Conservation (phyloP, 2,797 vertebrate species). For the Liasis olivaceus region DNA sequence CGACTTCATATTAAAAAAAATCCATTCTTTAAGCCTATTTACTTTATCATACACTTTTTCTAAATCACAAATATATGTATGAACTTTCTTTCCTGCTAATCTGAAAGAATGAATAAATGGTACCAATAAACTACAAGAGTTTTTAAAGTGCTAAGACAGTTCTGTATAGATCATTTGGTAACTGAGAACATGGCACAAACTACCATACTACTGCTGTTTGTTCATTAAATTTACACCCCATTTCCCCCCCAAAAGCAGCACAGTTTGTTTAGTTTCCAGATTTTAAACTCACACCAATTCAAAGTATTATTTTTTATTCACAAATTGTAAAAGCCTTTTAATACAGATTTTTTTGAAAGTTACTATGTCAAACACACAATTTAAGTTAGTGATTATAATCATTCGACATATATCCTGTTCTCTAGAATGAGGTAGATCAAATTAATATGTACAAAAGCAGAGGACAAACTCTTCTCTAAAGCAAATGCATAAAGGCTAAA, state of each 20-base stretch:
- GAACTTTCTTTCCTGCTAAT: neutral
- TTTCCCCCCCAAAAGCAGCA: neutral
- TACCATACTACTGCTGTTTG: neutral
- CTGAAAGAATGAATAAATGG: neutral
- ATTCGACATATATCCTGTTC: neutral
- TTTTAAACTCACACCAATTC: neutral
- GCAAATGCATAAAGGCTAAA: neutral
- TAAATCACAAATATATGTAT: neutral
- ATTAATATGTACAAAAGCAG: neutral
- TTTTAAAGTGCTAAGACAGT: neutral
- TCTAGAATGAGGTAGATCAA: neutral
- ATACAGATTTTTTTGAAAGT: neutral
- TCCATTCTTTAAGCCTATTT: neutral
- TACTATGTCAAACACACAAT: neutral
- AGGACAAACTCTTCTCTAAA: neutral
- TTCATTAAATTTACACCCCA: neutral
- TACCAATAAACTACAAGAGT: neutral
- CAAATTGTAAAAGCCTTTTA: neutral
- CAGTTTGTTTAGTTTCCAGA: neutral
- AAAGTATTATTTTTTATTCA: neutral
- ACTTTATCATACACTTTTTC: neutral
- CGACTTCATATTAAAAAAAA: neutral
- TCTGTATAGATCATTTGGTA: neutral
- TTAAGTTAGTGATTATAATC: neutral
- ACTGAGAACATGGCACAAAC: neutral